These are phyloP conservation scores for Drosophila burlai DNA, from an alignment of 1,140 invertebrate genomes.

Conservation along the genomic window DNA sequence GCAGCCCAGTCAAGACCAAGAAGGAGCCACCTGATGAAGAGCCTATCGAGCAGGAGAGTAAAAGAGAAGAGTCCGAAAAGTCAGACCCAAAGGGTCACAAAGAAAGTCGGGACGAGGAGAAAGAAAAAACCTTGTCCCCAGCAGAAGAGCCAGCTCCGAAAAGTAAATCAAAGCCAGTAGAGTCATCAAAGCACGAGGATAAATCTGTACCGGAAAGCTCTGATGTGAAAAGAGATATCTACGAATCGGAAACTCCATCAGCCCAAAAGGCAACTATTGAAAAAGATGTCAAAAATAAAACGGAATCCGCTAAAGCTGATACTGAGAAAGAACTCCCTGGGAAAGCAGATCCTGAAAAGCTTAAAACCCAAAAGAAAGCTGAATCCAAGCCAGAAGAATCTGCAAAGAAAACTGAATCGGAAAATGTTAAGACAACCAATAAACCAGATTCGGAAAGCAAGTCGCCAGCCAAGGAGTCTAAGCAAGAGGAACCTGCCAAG, in stretches of 20 bases:
- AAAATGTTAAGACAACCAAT: neutral
- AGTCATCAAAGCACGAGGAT: neutral
- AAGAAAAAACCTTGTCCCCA: neutral
- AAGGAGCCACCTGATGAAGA: conserved; percentile 74
- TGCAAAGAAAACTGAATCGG: neutral
- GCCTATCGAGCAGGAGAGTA: neutral
- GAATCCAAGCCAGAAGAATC: neutral
- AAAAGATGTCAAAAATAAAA: neutral
- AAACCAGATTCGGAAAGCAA: neutral
- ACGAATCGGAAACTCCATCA: neutral
- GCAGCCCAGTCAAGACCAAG: conserved; percentile 61
- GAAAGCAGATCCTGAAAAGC: neutral
- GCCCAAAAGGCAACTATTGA: neutral
- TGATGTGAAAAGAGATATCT: neutral
- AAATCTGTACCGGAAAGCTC: neutral
- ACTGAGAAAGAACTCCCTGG: neutral
- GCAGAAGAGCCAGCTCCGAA: neutral
- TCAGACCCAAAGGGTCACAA: neutral
- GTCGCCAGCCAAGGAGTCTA: neutral
- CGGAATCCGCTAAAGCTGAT: neutral
- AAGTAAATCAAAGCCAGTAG: neutral
- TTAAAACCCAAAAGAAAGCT: neutral
- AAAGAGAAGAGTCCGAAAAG: conserved; percentile 5
- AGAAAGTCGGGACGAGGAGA: neutral
- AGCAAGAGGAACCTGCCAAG: conserved; percentile 4